A percentile compares a stretch with the other conserved stretches of the same genome.
Evolutionary conservation across 2,113 vertebrate species (phyloP).

Genomic region (Gulo gulo): DNA sequence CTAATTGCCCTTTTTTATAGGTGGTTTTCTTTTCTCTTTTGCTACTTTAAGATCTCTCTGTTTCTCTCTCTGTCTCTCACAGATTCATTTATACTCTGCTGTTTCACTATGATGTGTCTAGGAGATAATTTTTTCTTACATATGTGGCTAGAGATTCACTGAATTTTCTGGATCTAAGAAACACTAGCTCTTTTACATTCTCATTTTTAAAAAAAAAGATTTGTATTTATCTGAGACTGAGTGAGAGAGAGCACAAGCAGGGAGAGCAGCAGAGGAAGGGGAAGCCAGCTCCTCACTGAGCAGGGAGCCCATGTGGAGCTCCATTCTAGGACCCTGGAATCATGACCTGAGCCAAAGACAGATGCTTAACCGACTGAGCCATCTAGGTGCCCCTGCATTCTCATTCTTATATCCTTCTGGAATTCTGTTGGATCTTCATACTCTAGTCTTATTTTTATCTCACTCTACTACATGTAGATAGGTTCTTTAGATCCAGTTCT

Average conservation of each 20-base stretch:
- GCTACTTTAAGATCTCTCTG: not conserved
- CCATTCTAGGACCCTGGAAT: no score
- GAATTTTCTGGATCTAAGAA: conserved; percentile 23
- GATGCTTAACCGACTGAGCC: no score
- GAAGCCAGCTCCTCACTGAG: no score
- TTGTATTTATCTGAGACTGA: not conserved
- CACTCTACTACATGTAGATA: not conserved
- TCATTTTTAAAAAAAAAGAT: not conserved
- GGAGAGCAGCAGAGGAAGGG: no score
- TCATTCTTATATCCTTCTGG: not conserved
- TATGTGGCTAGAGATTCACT: not conserved
- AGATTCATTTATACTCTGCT: not conserved
- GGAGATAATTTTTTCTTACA: not conserved
- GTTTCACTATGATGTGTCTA: conserved; percentile 24
- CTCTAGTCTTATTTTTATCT: not conserved
- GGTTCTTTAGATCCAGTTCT: not conserved
- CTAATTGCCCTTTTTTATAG: not conserved
- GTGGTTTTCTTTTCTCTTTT: not conserved
- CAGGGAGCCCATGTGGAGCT: no score
- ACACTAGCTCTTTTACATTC: not conserved
- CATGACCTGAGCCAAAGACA: no score
- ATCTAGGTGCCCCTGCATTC: not conserved
- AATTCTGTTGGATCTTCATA: not conserved
- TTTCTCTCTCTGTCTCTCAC: not conserved
- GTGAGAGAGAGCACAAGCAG: no score